Percentiles rank a stretch among this genome's conserved stretches.
These are phyloP conservation scores for Periplaneta americana DNA, from an alignment of 1,140 invertebrate species.

Conservation along the genomic window DNA sequence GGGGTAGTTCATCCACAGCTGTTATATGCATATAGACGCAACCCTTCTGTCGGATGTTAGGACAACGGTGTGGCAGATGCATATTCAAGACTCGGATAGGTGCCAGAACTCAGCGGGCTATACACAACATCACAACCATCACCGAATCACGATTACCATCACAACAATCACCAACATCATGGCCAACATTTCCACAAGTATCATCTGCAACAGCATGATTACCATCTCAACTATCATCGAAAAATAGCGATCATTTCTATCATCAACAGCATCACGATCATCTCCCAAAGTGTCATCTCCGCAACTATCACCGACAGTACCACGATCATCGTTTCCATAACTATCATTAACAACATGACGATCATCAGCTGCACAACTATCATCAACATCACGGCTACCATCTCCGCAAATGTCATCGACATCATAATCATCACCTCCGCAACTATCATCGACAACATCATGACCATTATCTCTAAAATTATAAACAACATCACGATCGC, in stretches of 20 bases:
- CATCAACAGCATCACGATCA: too few species aligned
- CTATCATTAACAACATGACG: neutral
- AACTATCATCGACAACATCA: neutral
- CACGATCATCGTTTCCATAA: neutral
- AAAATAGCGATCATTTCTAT: too few species aligned
- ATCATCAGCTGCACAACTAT: neutral
- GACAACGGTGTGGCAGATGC: neutral
- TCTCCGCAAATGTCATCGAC: neutral
- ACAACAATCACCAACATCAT: too few species aligned
- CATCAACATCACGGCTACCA: neutral
- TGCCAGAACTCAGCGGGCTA: too few species aligned
- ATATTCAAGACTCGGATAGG: neutral
- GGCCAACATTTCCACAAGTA: too few species aligned
- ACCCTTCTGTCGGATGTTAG: neutral
- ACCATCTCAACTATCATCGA: too few species aligned
- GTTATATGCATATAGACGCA: neutral
- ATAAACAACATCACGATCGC: neutral
- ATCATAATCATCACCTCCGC: neutral
- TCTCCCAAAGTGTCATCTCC: neutral
- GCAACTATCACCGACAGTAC: neutral
- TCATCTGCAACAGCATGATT: too few species aligned
- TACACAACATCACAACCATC: too few species aligned
- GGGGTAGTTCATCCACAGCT: neutral
- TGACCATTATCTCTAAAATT: neutral
- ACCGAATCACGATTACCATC: too few species aligned